Evolutionary conservation across 2,888 invertebrate genomes (phyloP).

Genomic region (Ischnus inquisitorius): DNA sequence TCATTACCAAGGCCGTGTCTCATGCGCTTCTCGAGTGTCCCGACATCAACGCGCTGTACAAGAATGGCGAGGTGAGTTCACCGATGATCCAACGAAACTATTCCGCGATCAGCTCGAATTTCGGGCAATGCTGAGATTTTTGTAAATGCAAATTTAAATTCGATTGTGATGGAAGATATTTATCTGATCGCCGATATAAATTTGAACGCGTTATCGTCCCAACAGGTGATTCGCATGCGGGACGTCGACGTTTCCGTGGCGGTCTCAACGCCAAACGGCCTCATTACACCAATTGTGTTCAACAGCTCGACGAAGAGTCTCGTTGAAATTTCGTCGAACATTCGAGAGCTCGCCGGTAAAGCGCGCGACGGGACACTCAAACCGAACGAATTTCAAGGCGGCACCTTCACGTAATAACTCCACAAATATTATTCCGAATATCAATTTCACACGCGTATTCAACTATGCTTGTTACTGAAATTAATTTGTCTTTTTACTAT

Average conservation of each 20-base stretch:
- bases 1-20: constrained; percentile 89
- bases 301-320: constrained; percentile 87
- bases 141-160: too few species aligned
- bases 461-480: background rate
- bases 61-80: constrained; percentile 84
- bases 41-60: constrained; percentile 85
- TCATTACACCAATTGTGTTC: constrained; percentile 89
- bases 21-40: constrained; percentile 87
- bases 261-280: constrained; percentile 89
- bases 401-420: constrained; percentile 86
- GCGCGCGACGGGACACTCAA: constrained; percentile 88
- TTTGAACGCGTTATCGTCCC: constrained; percentile 8
- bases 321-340: constrained; percentile 86
- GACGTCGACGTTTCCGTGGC: constrained; percentile 88
- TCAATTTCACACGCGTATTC: constrained; percentile 13
- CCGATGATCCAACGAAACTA: background rate
- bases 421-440: background rate
- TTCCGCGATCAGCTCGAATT: too few species aligned
- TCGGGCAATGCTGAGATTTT: too few species aligned
- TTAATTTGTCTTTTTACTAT: constrained; percentile 57
- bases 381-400: constrained; percentile 90
- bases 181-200: background rate
- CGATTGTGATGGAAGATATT: background rate
- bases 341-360: constrained; percentile 87
- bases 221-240: constrained; percentile 81